Percentiles rank a stretch among this genome's conserved stretches.
These are phyloP conservation scores for Phymanthus crucifer DNA, from an alignment of 92 coral and sea anemone genomes.

Conservation along the genomic window DNA sequence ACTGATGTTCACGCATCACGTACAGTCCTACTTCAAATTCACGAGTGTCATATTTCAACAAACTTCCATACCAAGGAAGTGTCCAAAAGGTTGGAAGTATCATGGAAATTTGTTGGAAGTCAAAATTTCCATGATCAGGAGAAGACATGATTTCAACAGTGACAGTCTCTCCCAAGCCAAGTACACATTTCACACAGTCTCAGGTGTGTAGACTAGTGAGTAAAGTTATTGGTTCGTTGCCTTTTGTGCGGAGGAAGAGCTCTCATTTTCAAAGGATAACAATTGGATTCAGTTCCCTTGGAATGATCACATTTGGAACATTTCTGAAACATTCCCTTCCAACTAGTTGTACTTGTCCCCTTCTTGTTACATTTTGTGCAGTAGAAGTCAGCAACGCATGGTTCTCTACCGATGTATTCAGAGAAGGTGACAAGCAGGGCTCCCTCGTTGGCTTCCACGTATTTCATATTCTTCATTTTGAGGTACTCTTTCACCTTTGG, in stretches of 20 bases:
- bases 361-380: constrained; percentile 34
- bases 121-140: too few species aligned
- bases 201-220: neutral
- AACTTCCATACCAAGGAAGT: too few species aligned
- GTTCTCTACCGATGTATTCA: constrained; percentile 48
- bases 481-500: constrained; percentile 59
- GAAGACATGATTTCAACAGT: too few species aligned
- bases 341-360: constrained; percentile 51
- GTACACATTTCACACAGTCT: neutral
- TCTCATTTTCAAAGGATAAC: constrained; percentile 40
- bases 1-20: too few species aligned
- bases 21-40: too few species aligned
- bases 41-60: too few species aligned
- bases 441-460: constrained; percentile 45
- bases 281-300: constrained; percentile 5
- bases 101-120: too few species aligned
- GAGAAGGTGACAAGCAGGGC: constrained; percentile 53
- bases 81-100: too few species aligned
- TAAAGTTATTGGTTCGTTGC: neutral
- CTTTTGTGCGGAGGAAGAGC: neutral
- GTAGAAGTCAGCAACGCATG: constrained; percentile 58
- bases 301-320: constrained; percentile 11
- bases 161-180: neutral
- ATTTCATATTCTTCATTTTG: neutral
- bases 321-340: constrained; percentile 39